Evolutionary conservation across 1,140 invertebrate genomes (phyloP).

Genomic region (Euschistus heros): DNA sequence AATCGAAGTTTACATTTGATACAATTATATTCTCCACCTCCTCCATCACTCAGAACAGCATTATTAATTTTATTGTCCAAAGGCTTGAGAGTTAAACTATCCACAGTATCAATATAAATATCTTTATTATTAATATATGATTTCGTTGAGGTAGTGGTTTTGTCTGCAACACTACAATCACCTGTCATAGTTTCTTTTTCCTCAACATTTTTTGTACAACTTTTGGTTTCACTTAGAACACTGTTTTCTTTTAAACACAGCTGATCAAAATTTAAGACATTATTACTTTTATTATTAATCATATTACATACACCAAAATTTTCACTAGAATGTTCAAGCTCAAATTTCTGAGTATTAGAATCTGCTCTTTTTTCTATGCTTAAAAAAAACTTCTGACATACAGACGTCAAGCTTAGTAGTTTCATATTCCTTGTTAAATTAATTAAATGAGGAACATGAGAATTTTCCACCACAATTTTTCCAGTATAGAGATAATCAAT

Average conservation of each 20-base stretch:
- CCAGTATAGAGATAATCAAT: constrained; percentile 21
- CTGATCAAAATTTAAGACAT: neutral
- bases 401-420: neutral
- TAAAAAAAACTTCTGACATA: constrained; percentile 7
- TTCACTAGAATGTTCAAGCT: neutral
- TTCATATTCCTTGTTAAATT: constrained; percentile 4
- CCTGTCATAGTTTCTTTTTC: neutral
- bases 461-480: neutral
- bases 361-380: neutral
- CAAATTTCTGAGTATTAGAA: neutral
- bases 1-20: constrained; percentile 12
- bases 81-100: neutral
- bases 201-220: too few relatives aligned
- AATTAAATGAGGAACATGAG: constrained; percentile 15
- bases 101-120: neutral
- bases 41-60: neutral
- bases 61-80: neutral
- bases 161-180: neutral
- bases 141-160: neutral
- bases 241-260: too few relatives aligned
- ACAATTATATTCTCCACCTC: constrained; percentile 1
- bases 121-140: neutral
- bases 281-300: neutral
- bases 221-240: too few relatives aligned
- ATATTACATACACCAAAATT: neutral